These are phyloP conservation scores for Dichetophora obliterata DNA, from an alignment of 2,888 invertebrate species.

Conservation along the genomic window DNA sequence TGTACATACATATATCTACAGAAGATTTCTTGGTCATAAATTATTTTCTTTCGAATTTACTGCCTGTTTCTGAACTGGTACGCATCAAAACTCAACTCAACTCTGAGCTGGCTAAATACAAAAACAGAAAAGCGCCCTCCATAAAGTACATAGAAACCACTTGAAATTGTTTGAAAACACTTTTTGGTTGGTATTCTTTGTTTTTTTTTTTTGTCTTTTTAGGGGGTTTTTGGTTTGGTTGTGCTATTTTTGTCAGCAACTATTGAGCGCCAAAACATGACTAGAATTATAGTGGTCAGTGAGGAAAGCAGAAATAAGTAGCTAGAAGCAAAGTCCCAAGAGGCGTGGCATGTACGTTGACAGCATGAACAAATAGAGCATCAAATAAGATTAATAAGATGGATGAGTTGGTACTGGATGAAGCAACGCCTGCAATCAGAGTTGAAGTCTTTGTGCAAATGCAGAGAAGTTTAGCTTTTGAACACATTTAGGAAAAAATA, in stretches of 20 bases:
- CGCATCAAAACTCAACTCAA: too few relatives aligned
- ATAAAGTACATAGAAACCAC: background rate
- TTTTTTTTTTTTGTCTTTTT: too few relatives aligned
- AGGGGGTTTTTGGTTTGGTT: too few relatives aligned
- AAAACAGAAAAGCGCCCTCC: background rate
- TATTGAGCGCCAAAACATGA: background rate
- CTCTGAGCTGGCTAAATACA: too few relatives aligned
- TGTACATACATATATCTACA: background rate
- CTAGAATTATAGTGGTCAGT: background rate
- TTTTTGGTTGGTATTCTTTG: too few relatives aligned
- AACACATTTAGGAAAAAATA: too few relatives aligned
- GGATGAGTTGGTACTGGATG: background rate
- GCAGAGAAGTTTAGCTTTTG: too few relatives aligned
- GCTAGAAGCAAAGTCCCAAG: background rate
- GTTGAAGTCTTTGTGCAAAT: too few relatives aligned
- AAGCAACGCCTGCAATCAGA: background rate
- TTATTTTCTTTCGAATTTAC: slow-evolving; percentile 3
- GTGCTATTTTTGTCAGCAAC: background rate
- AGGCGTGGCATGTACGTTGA: slow-evolving; percentile 14
- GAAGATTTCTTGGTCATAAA: background rate
- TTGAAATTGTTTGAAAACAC: slow-evolving; percentile 10
- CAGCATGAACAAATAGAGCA: slow-evolving; percentile 19
- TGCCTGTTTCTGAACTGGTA: background rate
- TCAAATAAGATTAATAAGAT: slow-evolving; percentile 29
- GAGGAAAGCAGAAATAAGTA: slow-evolving; percentile 24